These are phyloP conservation scores for Condylura cristata DNA, from an alignment of 2,113 vertebrate species.

Conservation along the genomic window DNA sequence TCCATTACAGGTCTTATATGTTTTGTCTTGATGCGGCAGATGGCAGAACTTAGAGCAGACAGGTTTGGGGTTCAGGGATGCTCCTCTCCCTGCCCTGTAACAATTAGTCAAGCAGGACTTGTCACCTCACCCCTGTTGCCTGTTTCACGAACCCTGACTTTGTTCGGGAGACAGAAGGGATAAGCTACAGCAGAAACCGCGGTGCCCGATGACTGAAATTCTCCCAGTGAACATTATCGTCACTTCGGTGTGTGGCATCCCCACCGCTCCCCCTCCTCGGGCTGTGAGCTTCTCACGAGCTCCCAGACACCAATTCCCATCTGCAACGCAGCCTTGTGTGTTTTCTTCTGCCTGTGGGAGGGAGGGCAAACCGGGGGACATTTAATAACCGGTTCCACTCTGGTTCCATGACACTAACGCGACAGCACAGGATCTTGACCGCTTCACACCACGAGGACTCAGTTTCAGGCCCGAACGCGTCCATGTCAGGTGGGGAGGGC, in stretches of 20 bases:
- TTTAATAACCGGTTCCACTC: neutral
- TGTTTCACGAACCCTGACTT: accelerated
- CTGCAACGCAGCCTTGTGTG: conserved; percentile 70
- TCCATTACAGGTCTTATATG: too few species aligned
- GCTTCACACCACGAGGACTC: neutral
- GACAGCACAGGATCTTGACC: neutral
- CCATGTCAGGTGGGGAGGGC: neutral
- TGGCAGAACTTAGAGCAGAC: too few species aligned
- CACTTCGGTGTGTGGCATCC: too few species aligned
- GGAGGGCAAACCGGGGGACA: neutral
- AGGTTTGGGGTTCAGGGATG: too few species aligned
- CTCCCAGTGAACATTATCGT: neutral
- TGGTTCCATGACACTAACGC: neutral
- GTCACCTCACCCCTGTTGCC: neutral
- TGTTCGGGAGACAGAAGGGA: neutral
- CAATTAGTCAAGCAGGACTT: neutral
- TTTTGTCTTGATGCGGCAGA: too few species aligned
- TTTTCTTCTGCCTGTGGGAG: neutral
- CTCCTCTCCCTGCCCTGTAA: too few species aligned
- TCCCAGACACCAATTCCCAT: neutral
- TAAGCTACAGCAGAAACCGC: neutral
- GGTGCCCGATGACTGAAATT: neutral
- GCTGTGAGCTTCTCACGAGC: neutral
- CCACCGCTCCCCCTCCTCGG: neutral
- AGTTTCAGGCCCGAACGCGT: conserved; percentile 9